Base-by-base conservation (phyloP, 2,888 invertebrate genomes). In the Lithophane ornitopus region DNA sequence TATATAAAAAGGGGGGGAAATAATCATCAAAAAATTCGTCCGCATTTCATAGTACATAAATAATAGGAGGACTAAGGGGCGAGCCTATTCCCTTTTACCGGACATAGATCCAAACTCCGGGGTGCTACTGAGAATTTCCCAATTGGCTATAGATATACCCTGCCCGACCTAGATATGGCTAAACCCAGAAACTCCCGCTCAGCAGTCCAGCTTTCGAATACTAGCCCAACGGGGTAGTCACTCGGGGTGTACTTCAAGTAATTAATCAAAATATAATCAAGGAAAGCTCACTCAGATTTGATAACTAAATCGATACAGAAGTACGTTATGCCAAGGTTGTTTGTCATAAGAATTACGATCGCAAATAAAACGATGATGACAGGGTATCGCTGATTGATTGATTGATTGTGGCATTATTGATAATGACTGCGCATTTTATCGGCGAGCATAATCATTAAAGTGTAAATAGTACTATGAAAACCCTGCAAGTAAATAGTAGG, bases 321-420 rank as follows among this genome's bases (percentile, higher is more conserved):
- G 28, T 44, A 56, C 16, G n/a, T 54, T 26, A 66, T 16, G n/a
- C 69, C 69, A 76, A 80, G 82, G 82, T 49, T 54, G 0, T 22
- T 28, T 41, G 28, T 49, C 49, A 69, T 69, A 49, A 65, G 41
- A 65, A 52, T 39, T 46, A 78, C 44, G 34, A 65, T 66, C 54
- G 79, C 79, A 65, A 81, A 79, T 76, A 81, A 54, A 69, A 69
- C 39, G 26, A 46, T 65, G 76, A 76, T 69, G 34, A 58, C 16
- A 67, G n/a, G 39, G 11, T 69, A 74, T 1, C n/a, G 63, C 16
- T 58, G 59, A 69, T 69, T 80, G 68, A 81, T 69, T 80, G 68
- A 81, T 81, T 79, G 81, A 81, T 59, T 66, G 65, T 54, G 22
- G 26, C 14, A 49, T 74, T 58, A 81, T 66, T 69, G 76, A 70